Percentiles rank a stretch among this genome's conserved stretches.
Evolutionary conservation across 1,140 invertebrate genomes (phyloP).

Genomic region (Elysia chlorotica): DNA sequence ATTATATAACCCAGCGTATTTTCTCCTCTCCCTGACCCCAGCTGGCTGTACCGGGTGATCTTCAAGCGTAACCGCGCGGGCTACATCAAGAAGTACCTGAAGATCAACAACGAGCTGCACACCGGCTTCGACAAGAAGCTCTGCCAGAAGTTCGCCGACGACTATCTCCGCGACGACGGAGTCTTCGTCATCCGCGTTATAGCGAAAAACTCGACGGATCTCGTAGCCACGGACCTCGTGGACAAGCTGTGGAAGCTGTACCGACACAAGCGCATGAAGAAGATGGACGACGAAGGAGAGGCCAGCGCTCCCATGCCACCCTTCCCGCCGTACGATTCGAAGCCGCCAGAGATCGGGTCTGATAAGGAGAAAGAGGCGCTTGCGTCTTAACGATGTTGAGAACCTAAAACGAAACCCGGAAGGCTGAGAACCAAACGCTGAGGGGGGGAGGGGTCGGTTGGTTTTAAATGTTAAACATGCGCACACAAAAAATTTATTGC

Average conservation of each 20-base stretch:
- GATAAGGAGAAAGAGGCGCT: slow-evolving; percentile 38
- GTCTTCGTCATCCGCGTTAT: slow-evolving; percentile 55
- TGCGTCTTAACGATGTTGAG: too few species aligned
- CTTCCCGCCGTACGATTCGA: too few species aligned
- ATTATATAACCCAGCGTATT: too few species aligned
- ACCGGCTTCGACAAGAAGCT: slow-evolving; percentile 48
- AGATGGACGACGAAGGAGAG: slow-evolving; percentile 23
- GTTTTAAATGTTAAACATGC: background rate
- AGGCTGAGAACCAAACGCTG: background rate
- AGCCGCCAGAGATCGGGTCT: background rate
- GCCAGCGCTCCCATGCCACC: slow-evolving; percentile 20
- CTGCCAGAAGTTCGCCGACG: slow-evolving; percentile 45
- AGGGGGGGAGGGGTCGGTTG: background rate
- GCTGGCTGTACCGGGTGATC: slow-evolving; percentile 44
- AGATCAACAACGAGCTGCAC: slow-evolving; percentile 41
- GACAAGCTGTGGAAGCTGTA: slow-evolving; percentile 53
- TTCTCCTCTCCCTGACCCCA: too few species aligned
- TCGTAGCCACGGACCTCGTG: slow-evolving; percentile 55
- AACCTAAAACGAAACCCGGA: too few species aligned
- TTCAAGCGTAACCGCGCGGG: slow-evolving; percentile 45
- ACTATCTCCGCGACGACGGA: slow-evolving; percentile 57
- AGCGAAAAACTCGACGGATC: slow-evolving; percentile 56
- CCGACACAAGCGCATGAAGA: slow-evolving; percentile 33
- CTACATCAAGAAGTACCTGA: slow-evolving; percentile 54
- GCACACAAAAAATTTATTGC: background rate